Percentiles rank a stretch among this genome's conserved stretches.
These are phyloP conservation scores for Drosophila parthenogenetica DNA, from an alignment of 2,888 invertebrate genomes.

Conservation along the genomic window DNA sequence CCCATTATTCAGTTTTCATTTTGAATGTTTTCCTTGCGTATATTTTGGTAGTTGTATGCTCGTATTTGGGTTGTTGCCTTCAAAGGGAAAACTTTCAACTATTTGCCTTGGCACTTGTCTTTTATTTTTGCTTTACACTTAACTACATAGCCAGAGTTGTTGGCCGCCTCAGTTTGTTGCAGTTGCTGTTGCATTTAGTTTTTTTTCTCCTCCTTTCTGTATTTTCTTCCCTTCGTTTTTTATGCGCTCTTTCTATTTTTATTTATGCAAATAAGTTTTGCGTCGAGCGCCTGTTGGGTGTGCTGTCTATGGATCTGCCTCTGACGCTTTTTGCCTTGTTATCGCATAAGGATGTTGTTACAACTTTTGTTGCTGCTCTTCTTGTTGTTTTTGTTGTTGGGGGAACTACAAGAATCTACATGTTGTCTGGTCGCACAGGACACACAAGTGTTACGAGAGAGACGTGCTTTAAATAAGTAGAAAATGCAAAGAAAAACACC, in stretches of 20 bases:
- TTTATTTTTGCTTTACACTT: slow-evolving; percentile 60
- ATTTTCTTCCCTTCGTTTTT: slow-evolving; percentile 32
- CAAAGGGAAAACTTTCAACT: slow-evolving; percentile 76
- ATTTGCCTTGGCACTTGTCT: slow-evolving; percentile 81
- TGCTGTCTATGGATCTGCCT: slow-evolving; percentile 21
- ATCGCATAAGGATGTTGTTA: slow-evolving; percentile 81
- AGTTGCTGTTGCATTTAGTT: slow-evolving; percentile 50
- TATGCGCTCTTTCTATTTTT: slow-evolving; percentile 75
- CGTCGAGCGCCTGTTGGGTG: slow-evolving; percentile 32
- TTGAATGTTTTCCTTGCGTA: neutral
- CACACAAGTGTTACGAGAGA: slow-evolving; percentile 62
- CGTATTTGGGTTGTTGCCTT: slow-evolving; percentile 48
- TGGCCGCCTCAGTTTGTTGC: slow-evolving; percentile 11
- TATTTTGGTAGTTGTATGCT: slow-evolving; percentile 11
- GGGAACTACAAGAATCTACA: slow-evolving; percentile 56
- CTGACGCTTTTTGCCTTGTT: slow-evolving; percentile 64
- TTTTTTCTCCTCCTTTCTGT: slow-evolving; percentile 20
- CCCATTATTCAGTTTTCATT: slow-evolving; percentile 3
- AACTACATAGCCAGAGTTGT: slow-evolving; percentile 23
- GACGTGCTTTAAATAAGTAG: slow-evolving; percentile 42
- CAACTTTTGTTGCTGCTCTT: slow-evolving; percentile 62
- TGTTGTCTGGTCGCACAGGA: slow-evolving; percentile 71
- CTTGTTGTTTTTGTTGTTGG: slow-evolving; percentile 48
- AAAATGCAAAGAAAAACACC: slow-evolving; percentile 39
- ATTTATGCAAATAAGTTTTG: slow-evolving; percentile 80